phyloP scores from a whole-genome alignment of 2,797 vertebrate species.

The Halcyon chelicuti region DNA sequence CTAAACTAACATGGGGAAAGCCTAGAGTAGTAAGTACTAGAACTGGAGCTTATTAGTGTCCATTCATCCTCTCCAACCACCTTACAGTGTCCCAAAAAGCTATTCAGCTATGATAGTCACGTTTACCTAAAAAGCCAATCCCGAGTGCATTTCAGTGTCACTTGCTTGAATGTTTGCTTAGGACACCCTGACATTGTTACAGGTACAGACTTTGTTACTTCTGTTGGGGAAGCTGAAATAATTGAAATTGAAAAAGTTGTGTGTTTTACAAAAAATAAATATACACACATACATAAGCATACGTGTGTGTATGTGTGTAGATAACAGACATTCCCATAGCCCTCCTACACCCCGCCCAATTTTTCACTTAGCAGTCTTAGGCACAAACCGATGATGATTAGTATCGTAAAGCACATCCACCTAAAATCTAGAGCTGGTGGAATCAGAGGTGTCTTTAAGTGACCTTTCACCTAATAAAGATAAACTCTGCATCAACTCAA shows the following conservation, averaged over 20 bases:
- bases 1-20: background rate
- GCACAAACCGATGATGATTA: background rate
- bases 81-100: background rate
- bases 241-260: background rate
- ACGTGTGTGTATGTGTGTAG: rapidly evolving
- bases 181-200: background rate
- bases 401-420: background rate
- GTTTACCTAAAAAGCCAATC: background rate
- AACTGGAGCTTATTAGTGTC: background rate
- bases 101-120: background rate
- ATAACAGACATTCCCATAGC: background rate
- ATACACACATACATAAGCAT: rapidly evolving
- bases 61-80: background rate
- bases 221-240: background rate
- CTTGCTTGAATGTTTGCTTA: background rate
- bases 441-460: background rate
- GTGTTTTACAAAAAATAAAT: background rate
- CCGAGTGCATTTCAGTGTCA: background rate
- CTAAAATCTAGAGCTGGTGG: background rate
- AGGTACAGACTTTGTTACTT: background rate
- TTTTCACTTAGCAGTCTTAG: background rate
- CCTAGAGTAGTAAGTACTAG: background rate
- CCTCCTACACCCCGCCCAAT: background rate
- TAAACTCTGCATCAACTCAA: background rate
- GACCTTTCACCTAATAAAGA: background rate